Evolutionary conservation across 2,797 vertebrate genomes (phyloP).

Genomic region (Coranthus polyacanthus): DNA sequence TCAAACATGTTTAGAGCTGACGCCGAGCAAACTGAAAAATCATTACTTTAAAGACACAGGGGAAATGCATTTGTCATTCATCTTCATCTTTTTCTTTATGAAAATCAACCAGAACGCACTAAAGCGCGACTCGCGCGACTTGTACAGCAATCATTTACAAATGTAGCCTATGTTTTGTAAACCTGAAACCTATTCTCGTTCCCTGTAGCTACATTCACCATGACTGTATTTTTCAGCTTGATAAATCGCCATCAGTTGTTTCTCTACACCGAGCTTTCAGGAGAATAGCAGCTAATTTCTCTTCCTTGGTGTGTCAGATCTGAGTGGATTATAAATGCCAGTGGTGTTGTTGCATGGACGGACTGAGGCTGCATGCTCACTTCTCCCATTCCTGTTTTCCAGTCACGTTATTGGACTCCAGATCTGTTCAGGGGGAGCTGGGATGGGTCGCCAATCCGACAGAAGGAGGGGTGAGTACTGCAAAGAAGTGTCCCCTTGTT

Average conservation of each 20-base stretch:
- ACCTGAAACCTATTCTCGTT: not conserved
- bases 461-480: constrained; percentile 96
- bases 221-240: constrained; percentile 4
- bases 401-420: constrained; percentile 97
- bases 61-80: constrained; percentile 29
- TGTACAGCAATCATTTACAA: constrained; percentile 15
- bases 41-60: constrained; percentile 11
- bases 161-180: not conserved
- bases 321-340: constrained; percentile 27
- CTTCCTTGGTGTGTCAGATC: not conserved
- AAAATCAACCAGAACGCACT: constrained; percentile 38
- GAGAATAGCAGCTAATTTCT: constrained; percentile 5
- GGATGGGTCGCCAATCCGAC: constrained; percentile 95
- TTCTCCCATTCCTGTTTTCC: constrained; percentile 73
- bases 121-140: constrained; percentile 12
- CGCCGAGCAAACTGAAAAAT: constrained; percentile 23
- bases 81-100: not conserved
- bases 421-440: constrained; percentile 94
- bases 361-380: constrained; percentile 48
- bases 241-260: constrained; percentile 9
- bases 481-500: constrained; percentile 71
- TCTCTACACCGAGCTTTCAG: not conserved
- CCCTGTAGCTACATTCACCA: constrained; percentile 5
- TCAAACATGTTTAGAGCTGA: constrained; percentile 20
- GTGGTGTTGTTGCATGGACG: constrained; percentile 26